phyloP scores from a whole-genome alignment of 2,113 vertebrate species.

The Leptobrachium leishanense region DNA sequence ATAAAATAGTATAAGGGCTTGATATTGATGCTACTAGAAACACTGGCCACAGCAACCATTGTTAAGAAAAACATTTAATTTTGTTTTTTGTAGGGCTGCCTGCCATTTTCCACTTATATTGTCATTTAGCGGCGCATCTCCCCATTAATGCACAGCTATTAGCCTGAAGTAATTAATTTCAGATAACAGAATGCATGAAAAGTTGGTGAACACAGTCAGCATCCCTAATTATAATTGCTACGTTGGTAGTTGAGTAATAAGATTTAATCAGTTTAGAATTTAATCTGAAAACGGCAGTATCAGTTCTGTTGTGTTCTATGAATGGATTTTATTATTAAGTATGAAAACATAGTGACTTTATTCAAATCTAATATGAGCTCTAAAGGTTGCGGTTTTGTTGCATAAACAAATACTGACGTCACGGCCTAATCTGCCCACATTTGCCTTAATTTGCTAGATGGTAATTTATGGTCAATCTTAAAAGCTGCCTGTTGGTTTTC shows the following conservation, averaged over 20 bases:
- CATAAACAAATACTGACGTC: not conserved
- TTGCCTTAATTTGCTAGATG: constrained; percentile 6
- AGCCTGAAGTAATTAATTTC: not conserved
- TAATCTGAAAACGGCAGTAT: constrained; percentile 4
- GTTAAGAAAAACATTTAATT: too few relatives aligned
- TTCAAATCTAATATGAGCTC: not conserved
- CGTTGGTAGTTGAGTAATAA: constrained; percentile 2
- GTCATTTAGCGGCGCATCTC: too few relatives aligned
- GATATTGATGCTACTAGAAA: too few relatives aligned
- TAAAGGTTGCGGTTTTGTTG: constrained; percentile 26
- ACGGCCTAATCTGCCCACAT: not conserved
- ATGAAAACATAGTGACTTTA: constrained; percentile 12
- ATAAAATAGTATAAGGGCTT: too few relatives aligned
- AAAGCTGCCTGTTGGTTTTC: not conserved
- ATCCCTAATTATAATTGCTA: not conserved
- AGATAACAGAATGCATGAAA: not conserved
- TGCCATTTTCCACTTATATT: too few relatives aligned
- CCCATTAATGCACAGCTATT: too few relatives aligned
- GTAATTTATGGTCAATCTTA: constrained; percentile 5
- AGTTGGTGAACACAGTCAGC: not conserved
- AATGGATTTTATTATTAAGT: not conserved
- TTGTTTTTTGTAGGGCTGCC: too few relatives aligned
- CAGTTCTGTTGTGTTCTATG: not conserved
- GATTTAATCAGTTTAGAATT: constrained; percentile 32
- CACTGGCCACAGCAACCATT: too few relatives aligned